Base-by-base conservation (phyloP, 92 coral and sea anemone species). In the Umimayanthus chanpuru region DNA sequence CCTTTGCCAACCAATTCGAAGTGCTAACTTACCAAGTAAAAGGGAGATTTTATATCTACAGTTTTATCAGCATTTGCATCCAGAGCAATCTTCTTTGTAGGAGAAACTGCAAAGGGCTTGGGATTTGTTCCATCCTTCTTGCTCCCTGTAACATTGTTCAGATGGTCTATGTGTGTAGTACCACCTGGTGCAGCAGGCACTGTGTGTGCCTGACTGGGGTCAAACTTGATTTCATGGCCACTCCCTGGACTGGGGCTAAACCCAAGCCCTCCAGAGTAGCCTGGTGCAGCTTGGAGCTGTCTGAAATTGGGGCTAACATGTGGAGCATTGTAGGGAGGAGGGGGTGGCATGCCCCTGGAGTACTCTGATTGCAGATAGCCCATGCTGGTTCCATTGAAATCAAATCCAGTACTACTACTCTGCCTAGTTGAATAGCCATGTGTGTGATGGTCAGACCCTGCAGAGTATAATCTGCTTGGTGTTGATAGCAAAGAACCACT, bases 1-100 rank as follows among this genome's bases (percentile, higher is more conserved):
- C 16, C 75, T 72, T 72, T 72, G n/a, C 43, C 25, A 78, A 74
- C n/a, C 5, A 39, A 50, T 21, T 23, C 1, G 44, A 15, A 47
- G 1, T 4, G 38, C 61, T 67, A 29, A 68, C 98, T 86, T 93
- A 95, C 98, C 98, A 95, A 80, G 76, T 61, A 95, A 77, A 95
- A 95, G 12, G 98, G 96, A 21, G 98, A 95, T 72, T 86, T 91
- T 79, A 85, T 90, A 72, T 82, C 88, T 36, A 64, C 76, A 10
- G 88, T 67, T 47, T 61, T 85, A 83, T 85, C 30, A 8, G 74
- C 82, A 82, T 88, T 90, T 82, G 73, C 90, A 41, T 95, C 98
- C 6, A 93, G 81, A 66, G 98, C 98, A 70, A 95, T 89, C 80
- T 93, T 93, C 86, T 95, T 95, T 71, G 92, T 92, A 15, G 93